Conservation (phyloP, 2,113 vertebrate species). For the Mobula birostris region DNA sequence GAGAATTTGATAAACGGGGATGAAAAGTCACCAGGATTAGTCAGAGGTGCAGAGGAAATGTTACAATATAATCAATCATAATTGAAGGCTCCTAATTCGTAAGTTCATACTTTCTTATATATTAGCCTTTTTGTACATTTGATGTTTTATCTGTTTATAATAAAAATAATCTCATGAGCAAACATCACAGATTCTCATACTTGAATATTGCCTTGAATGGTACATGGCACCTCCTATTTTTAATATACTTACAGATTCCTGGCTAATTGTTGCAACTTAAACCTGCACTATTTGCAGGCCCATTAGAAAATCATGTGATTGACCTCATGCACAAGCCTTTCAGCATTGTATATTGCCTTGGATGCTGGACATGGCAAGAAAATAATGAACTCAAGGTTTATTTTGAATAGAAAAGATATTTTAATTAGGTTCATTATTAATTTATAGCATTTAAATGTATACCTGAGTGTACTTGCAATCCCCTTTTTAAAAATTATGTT, state of each 20-base stretch:
- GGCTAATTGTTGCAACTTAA: neutral
- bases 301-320: neutral
- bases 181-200: neutral
- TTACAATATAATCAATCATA: no score
- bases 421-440: conserved; percentile 4
- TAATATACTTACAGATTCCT: neutral
- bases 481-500: neutral
- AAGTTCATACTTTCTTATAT: no score
- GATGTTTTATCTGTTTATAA: neutral
- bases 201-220: neutral
- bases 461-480: neutral
- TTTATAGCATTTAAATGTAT: neutral
- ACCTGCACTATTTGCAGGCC: neutral
- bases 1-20: no score
- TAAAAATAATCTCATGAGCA: neutral
- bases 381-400: neutral
- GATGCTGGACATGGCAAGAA: neutral
- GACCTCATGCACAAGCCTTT: neutral
- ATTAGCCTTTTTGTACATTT: neutral
- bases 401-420: neutral
- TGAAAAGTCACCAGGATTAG: no score
- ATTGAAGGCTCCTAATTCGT: no score
- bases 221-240: neutral
- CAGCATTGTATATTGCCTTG: neutral
- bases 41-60: no score